Conservation (phyloP, 2,113 vertebrate genomes). For the Coregonus clupeaformis region DNA sequence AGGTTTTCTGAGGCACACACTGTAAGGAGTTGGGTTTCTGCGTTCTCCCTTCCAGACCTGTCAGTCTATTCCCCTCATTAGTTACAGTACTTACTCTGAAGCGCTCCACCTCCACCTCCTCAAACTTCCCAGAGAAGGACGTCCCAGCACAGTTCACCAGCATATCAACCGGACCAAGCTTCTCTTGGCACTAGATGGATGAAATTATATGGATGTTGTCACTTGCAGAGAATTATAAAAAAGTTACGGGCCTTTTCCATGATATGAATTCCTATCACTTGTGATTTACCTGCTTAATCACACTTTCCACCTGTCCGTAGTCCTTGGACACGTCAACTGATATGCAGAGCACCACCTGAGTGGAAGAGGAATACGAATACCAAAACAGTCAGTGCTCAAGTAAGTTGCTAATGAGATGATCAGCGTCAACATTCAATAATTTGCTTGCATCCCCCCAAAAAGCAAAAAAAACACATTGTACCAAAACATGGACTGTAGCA, state of each 20-base stretch:
- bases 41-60: too few relatives aligned
- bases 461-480: too few relatives aligned
- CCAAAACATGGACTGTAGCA: not conserved
- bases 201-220: too few relatives aligned
- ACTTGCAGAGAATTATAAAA: too few relatives aligned
- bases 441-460: too few relatives aligned
- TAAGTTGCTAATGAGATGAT: not conserved
- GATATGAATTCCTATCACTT: too few relatives aligned
- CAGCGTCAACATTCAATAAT: not conserved
- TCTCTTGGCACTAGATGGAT: conserved; percentile 76
- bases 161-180: conserved; percentile 96
- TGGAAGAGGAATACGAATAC: not conserved
- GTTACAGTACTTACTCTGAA: conserved; percentile 81
- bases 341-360: conserved; percentile 93
- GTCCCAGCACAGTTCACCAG: conserved; percentile 93
- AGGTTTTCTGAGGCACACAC: not conserved
- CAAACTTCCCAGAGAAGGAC: conserved; percentile 87
- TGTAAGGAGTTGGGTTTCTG: not conserved
- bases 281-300: conserved; percentile 89
- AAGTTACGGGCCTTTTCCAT: too few relatives aligned
- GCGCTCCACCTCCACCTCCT: conserved; percentile 84
- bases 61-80: too few relatives aligned
- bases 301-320: conserved; percentile 90
- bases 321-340: conserved; percentile 95
- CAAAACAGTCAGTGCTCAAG: not conserved